A percentile compares a stretch with the other conserved stretches of the same genome.
Evolutionary conservation across 2,888 invertebrate genomes (phyloP).

Genomic region (Lasioglossum leucozonium): DNA sequence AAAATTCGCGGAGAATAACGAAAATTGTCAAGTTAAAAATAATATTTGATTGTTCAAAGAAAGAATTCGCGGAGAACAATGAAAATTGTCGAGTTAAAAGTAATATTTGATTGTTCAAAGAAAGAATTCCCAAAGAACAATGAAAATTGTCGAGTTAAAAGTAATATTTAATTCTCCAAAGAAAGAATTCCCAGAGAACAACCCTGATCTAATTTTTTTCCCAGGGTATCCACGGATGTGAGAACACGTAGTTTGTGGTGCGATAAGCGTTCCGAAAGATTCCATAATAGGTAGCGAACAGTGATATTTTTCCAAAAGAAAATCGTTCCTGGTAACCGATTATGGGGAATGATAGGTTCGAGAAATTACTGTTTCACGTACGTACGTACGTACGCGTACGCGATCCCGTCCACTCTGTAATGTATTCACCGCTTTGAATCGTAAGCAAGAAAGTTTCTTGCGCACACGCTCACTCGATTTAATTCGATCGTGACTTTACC

Average conservation of each 20-base stretch:
- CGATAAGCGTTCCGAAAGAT: background rate
- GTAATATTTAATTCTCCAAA: background rate
- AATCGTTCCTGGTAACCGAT: background rate
- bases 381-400: background rate
- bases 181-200: background rate
- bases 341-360: background rate
- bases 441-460: constrained; percentile 37
- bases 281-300: background rate
- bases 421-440: constrained; percentile 14
- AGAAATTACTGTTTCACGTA: background rate
- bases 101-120: background rate
- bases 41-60: background rate
- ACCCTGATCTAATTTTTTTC: background rate
- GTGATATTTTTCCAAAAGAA: background rate
- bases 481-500: constrained; percentile 66
- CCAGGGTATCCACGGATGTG: background rate
- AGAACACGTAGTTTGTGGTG: background rate
- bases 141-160: background rate
- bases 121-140: background rate
- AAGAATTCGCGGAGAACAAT: background rate
- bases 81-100: background rate
- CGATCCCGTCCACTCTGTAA: background rate
- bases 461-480: constrained; percentile 47
- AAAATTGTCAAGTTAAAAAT: background rate
- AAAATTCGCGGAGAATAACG: too few relatives aligned